Evolutionary conservation across 37 sponge, comb jelly and placozoan species (phyloP), one percentile per base, ranked within the genome.

Genomic region (Theonella swinhoei): DNA sequence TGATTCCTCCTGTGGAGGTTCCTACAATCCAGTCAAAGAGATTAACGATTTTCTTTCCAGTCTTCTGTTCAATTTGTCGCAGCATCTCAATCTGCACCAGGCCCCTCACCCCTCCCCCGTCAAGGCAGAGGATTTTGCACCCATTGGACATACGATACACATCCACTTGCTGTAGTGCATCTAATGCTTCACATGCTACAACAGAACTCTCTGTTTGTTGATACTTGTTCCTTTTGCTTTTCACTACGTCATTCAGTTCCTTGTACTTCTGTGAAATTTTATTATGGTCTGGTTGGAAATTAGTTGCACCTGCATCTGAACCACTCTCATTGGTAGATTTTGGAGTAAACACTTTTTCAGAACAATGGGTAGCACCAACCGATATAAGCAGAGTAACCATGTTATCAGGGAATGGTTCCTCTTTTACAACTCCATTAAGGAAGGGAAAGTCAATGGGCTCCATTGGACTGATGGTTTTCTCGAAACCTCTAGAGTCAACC

Each of bases 21-120:
- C 89, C 89, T 3, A 89, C 74, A 31, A 89, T 83, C 89, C 89
- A 89, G 58, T 89, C 84, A 79, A 89, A 89, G 68, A 89, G 74
- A 74, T 89, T 85, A 19, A 62, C 72, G 33, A 89, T 89, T 60
- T 34, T 89, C 60, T 67, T 72, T 32, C 89, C 85, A 47, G 89
- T 89, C 38, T 29, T 31, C 29, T 71, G 38, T 66, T 89, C 89
- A 68, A 89, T 77, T 24, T 78, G 79, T 26, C 64, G 60, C 61
- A 89, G 62, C 1, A 83, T 41, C 62, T 89, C 89, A 5, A 89
- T 63, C 79, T 83, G 79, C 26, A 89, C 39, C 68, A 89, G 65
- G 9, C 85, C 89, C 41, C 65, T 89, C 29, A 89, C 83, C 23
- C 89, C 89, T 25, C 89, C 89, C 1, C 89, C 89, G 34, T 89